Evolutionary conservation across 2,888 invertebrate genomes (phyloP).

Genomic region (Hyles lineata): DNA sequence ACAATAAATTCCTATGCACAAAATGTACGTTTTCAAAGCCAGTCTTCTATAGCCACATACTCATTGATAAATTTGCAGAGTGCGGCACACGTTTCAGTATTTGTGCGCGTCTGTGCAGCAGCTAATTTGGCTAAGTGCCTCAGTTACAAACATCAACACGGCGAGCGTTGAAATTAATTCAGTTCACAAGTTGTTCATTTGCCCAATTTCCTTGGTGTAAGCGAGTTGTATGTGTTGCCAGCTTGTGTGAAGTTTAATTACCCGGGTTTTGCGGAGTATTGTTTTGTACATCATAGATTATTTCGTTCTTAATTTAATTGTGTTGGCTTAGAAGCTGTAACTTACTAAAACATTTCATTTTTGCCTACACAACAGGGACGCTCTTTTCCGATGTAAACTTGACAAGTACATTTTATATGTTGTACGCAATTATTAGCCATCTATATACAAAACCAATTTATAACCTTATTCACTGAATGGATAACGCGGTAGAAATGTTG

Average conservation of each 20-base stretch:
- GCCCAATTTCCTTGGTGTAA: constrained; percentile 20
- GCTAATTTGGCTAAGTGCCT: constrained; percentile 16
- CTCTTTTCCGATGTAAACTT: too few relatives aligned
- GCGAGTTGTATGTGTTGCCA: neutral
- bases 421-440: too few relatives aligned
- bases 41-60: neutral
- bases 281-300: too few relatives aligned
- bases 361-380: too few relatives aligned
- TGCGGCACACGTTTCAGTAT: neutral
- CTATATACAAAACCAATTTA: too few relatives aligned
- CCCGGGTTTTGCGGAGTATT: neutral
- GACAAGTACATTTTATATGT: too few relatives aligned
- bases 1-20: neutral
- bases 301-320: too few relatives aligned
- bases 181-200: constrained; percentile 23
- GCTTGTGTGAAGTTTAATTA: neutral
- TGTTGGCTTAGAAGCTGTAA: too few relatives aligned
- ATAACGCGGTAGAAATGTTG: too few relatives aligned
- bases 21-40: neutral
- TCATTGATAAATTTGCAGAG: neutral
- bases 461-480: too few relatives aligned
- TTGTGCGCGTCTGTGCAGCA: neutral
- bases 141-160: constrained; percentile 21
- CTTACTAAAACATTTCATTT: too few relatives aligned
- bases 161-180: constrained; percentile 8